Evolutionary conservation across 1,140 invertebrate genomes (phyloP).

Genomic region (Bombus polaris): DNA sequence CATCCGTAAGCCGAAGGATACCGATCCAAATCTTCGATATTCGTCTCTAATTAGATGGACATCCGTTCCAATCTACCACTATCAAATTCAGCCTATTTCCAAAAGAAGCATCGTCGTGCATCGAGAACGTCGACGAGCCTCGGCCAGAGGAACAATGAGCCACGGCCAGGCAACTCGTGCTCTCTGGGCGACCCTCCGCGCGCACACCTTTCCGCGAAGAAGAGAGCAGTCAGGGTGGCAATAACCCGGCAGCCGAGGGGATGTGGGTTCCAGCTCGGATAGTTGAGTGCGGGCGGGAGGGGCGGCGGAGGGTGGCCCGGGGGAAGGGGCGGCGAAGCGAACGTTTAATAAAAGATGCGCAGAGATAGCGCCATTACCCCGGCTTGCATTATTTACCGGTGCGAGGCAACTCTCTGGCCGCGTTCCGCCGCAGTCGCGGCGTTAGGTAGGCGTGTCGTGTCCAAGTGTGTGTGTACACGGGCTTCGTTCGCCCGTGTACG

Average conservation of each 20-base stretch:
- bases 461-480: slow-evolving; percentile 36
- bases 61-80: neutral
- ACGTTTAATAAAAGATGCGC: slow-evolving; percentile 84
- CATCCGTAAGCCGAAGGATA: too few species aligned
- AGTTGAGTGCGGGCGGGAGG: slow-evolving; percentile 35
- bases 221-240: slow-evolving; percentile 75
- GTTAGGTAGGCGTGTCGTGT: slow-evolving; percentile 78
- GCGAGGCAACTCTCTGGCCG: slow-evolving; percentile 80
- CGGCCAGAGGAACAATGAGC: slow-evolving; percentile 48
- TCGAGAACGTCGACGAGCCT: slow-evolving; percentile 23
- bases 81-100: neutral
- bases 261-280: slow-evolving; percentile 41
- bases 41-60: neutral
- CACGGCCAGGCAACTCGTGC: slow-evolving; percentile 25
- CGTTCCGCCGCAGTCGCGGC: slow-evolving; percentile 79
- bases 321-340: slow-evolving; percentile 67
- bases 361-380: slow-evolving; percentile 84
- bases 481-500: slow-evolving; percentile 5
- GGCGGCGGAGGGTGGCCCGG: slow-evolving; percentile 6
- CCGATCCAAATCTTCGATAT: too few species aligned
- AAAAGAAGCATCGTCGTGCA: neutral
- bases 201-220: slow-evolving; percentile 61
- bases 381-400: slow-evolving; percentile 82
- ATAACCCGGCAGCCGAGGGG: slow-evolving; percentile 53
- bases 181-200: slow-evolving; percentile 14